Conservation (phyloP, 1,140 invertebrate species). For the Aphis craccivora region DNA sequence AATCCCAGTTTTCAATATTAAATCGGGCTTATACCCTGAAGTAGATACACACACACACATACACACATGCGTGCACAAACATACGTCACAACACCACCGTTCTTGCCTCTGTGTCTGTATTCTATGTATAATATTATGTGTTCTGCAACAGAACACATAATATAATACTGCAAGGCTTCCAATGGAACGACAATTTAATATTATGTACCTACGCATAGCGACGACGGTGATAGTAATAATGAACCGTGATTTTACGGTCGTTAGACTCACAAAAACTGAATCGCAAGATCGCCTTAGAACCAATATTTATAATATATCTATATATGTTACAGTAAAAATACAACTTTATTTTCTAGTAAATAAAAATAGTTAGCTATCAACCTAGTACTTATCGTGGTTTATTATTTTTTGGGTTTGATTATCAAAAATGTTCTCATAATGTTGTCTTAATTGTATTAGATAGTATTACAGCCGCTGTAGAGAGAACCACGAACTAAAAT, state of each 20-base stretch:
- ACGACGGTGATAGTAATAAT: background rate
- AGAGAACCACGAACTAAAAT: no score
- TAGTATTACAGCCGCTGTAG: no score
- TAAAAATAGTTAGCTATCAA: no score
- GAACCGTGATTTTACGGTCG: constrained; percentile 36
- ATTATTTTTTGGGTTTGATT: no score
- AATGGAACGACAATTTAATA: constrained; percentile 25
- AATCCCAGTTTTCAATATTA: constrained; percentile 53
- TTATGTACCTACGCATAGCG: background rate
- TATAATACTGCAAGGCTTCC: background rate
- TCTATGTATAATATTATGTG: background rate
- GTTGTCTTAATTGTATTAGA: no score
- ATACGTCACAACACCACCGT: background rate
- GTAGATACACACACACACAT: background rate
- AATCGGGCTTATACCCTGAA: constrained; percentile 47
- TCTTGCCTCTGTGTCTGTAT: background rate
- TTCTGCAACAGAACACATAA: background rate
- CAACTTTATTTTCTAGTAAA: no score
- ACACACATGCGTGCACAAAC: no score
- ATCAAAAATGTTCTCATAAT: no score
- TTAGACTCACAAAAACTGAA: constrained; percentile 28
- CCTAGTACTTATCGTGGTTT: no score
- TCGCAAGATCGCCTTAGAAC: background rate
- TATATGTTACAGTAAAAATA: no score
- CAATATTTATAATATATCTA: background rate